Conservation (phyloP, 1,140 invertebrate species). For the Maconellicoccus hirsutus region DNA sequence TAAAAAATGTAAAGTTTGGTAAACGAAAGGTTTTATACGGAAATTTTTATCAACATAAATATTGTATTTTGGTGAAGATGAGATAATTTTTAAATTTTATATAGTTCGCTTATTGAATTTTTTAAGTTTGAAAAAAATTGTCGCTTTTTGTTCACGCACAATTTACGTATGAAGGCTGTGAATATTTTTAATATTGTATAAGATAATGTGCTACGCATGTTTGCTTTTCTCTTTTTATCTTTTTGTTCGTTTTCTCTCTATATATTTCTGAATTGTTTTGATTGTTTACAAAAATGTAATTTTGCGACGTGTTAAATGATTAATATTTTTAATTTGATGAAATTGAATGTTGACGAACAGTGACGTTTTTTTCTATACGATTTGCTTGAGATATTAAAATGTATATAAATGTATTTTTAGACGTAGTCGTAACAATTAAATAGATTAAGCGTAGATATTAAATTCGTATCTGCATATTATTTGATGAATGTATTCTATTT, state of each 20-base stretch:
- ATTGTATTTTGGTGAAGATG: neutral
- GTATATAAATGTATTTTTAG: too few species aligned
- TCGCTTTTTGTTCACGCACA: slow-evolving; percentile 7
- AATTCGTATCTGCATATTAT: too few species aligned
- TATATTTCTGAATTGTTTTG: neutral
- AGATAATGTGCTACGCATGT: neutral
- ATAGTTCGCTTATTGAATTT: neutral
- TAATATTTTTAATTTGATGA: too few species aligned
- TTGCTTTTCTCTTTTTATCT: neutral
- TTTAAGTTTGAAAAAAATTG: neutral
- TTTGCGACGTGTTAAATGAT: too few species aligned
- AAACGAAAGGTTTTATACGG: neutral
- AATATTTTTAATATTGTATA: slow-evolving; percentile 6
- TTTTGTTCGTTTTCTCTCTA: neutral
- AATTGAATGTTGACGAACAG: too few species aligned
- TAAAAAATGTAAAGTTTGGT: slow-evolving; percentile 77
- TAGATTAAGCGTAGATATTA: too few species aligned
- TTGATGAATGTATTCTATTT: too few species aligned
- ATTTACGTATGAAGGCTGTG: slow-evolving; percentile 4
- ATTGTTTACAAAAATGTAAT: too few species aligned
- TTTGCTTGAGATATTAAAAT: too few species aligned
- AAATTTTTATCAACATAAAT: neutral
- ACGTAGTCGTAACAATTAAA: too few species aligned
- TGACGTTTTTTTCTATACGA: too few species aligned
- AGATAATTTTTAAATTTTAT: neutral